Evolutionary conservation across 2,797 vertebrate species (phyloP).

Genomic region (Stomatorhinus walkeri): DNA sequence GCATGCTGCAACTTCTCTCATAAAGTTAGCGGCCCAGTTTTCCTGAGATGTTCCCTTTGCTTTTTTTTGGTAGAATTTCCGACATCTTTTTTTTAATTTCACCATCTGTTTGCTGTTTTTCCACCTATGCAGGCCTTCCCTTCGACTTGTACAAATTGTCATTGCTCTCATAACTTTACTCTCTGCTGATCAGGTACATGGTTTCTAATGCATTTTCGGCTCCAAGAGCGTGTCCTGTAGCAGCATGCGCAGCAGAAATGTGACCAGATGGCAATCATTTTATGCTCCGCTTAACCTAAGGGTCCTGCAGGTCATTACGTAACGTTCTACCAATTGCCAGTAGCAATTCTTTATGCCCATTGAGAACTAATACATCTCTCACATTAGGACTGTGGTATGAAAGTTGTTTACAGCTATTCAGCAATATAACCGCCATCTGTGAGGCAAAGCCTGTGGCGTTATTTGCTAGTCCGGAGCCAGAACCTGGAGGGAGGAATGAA

Average conservation of each 20-base stretch:
- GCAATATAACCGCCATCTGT: conserved; percentile 14
- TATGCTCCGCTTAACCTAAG: conserved; percentile 1
- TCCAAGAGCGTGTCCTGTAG: not conserved
- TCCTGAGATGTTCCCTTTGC: not conserved
- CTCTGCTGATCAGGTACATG: not conserved
- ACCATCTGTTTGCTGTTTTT: not conserved
- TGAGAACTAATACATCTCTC: conserved; percentile 11
- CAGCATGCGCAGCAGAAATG: not conserved
- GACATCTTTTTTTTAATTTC: not conserved
- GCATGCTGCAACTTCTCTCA: not conserved
- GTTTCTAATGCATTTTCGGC: not conserved
- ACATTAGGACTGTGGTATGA: not conserved
- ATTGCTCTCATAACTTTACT: not conserved
- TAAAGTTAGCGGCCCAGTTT: not conserved
- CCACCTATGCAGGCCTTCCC: not conserved
- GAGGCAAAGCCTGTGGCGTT: conserved; percentile 8
- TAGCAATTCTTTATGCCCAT: not conserved
- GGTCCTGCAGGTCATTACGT: conserved; percentile 9
- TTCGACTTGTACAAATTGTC: not conserved
- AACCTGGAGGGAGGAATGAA: conserved; percentile 6
- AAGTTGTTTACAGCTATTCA: conserved; percentile 4
- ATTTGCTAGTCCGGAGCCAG: not conserved
- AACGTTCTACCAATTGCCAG: not conserved
- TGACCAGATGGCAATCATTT: conserved; percentile 17
- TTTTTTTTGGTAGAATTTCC: not conserved